Evolutionary conservation across 2,113 vertebrate genomes (phyloP).

Genomic region (Tinamus guttatus): DNA sequence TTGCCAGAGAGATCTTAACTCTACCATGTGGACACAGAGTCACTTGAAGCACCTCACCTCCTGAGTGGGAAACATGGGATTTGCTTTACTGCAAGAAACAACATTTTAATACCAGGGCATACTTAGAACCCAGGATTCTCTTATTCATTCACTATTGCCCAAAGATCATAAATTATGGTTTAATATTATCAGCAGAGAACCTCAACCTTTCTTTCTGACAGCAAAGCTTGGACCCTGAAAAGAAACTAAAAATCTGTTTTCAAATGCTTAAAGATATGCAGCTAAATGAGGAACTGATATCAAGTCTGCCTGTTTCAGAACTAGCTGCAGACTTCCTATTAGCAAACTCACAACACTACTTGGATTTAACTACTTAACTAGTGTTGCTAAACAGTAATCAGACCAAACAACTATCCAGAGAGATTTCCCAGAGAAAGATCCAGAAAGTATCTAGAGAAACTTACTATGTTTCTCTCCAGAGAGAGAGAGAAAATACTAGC

Average conservation of each 20-base stretch:
- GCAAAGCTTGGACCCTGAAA: not conserved
- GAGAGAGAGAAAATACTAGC: not conserved
- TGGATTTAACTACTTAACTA: not conserved
- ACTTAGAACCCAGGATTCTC: not conserved
- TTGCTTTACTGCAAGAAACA: not conserved
- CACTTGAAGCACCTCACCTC: constrained; percentile 3
- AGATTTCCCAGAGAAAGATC: no score
- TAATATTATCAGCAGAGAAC: constrained; percentile 8
- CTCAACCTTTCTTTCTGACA: not conserved
- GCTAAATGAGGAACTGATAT: not conserved
- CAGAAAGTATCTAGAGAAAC: not conserved
- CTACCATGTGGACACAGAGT: not conserved
- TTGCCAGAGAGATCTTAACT: not conserved
- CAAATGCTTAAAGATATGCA: not conserved
- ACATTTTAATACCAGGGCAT: not conserved
- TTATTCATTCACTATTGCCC: not conserved
- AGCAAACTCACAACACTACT: not conserved
- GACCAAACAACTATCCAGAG: not conserved
- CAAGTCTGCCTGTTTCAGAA: not conserved
- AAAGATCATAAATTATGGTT: constrained; percentile 5
- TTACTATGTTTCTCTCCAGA: not conserved
- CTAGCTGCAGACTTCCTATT: not conserved
- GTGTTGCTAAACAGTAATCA: not conserved
- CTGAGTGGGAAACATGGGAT: not conserved
- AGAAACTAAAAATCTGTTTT: not conserved